Evolutionary conservation across 2,888 invertebrate species (phyloP), one percentile per base, ranked within the genome.

Genomic region (Drosophila cracens): DNA sequence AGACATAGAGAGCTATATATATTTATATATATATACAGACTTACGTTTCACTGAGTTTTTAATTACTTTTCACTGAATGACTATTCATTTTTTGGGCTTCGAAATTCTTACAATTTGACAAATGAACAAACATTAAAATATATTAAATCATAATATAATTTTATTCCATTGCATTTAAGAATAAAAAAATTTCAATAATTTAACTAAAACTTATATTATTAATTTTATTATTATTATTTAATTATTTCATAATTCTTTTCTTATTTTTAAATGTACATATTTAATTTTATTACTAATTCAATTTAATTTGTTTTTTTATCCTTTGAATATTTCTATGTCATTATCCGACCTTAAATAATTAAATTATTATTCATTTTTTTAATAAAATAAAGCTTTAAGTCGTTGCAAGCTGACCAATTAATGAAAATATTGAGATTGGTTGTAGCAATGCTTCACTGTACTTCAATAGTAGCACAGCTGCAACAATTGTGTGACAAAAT

Each of bases 401-500:
- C 27, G 0, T 6, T 6, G 8, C 36, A 11, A 18, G 16, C 11
- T 21, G 1, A 40, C 2, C 16, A 40, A 10, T 29, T 4, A 2
- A 13, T 16, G 8, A n/a, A 38, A 13, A 36, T 38, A 13, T 29
- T 29, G 49, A 25, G n/a, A n/a, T 64, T 53, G 8, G n/a, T 43
- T 38, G 21, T 61, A 56, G 51, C 18, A 21, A 25, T 25, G 33
- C 2, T 25, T 1, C 6, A 76, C 72, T 81, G 70, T 77, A 49
- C 4, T 58, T 36, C 4, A 51, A 36, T 29, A 63, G 36, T 43
- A 21, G 33, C 61, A 58, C 69, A 68, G 70, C 62, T 77, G 77
- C 68, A 69, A 70, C 77, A 80, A 74, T 76, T 72, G 81, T 62
- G 65, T 69, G 69, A 74, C 74, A 66, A 62, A 83, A 83, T 82